A percentile compares a stretch with the other conserved stretches of the same genome.
These are phyloP conservation scores for Prietella phreatophila DNA, from an alignment of 2,113 vertebrate species.

Conservation along the genomic window DNA sequence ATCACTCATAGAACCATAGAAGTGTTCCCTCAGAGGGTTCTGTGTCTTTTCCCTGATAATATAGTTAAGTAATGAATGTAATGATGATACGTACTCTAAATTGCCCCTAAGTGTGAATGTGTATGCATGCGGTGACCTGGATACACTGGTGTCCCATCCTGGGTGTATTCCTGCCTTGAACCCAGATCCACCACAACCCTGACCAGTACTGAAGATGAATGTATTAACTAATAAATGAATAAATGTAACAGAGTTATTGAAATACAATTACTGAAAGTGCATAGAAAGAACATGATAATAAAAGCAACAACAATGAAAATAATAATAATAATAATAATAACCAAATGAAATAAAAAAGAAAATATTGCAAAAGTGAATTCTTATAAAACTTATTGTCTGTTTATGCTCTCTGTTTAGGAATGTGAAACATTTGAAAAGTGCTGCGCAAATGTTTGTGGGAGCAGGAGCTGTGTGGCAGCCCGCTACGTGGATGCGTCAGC, in stretches of 20 bases:
- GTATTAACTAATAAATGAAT: not conserved
- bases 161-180: not conserved
- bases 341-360: not conserved
- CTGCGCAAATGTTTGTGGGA: conserved; percentile 95
- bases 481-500: conserved; percentile 81
- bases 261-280: not conserved
- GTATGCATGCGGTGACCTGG: not conserved
- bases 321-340: not conserved
- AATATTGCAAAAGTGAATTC: conserved; percentile 5
- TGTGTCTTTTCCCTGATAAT: not conserved
- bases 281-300: no score
- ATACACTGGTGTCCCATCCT: not conserved
- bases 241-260: not conserved
- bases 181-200: not conserved
- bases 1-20: not conserved
- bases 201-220: not conserved
- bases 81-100: not conserved
- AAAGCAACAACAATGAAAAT: not conserved
- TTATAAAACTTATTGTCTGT: conserved; percentile 74
- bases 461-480: conserved; percentile 89
- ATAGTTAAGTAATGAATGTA: not conserved
- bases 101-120: not conserved
- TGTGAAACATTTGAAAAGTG: conserved; percentile 94
- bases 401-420: conserved; percentile 72
- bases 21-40: not conserved